Conservation (phyloP, 2,888 invertebrate genomes). For the Miltochrista miniata region DNA sequence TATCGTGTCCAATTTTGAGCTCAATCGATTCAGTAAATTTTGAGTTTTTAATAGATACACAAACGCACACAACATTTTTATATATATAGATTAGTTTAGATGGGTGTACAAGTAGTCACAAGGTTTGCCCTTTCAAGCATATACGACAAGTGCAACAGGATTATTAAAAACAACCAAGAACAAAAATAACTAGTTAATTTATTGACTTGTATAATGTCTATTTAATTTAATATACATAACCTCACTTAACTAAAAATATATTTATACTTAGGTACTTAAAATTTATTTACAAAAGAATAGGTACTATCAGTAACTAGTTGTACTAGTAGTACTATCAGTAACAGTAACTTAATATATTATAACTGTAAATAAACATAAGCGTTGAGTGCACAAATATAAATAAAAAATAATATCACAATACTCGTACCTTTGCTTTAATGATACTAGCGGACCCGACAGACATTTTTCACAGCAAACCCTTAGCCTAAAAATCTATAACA, state of each 20-base stretch:
- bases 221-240: not conserved
- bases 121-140: no score
- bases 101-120: no score
- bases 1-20: no score
- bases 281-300: conserved; percentile 3
- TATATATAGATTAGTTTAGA: no score
- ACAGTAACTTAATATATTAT: conserved; percentile 4
- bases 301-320: no score
- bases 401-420: conserved; percentile 3
- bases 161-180: not conserved
- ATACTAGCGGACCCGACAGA: not conserved
- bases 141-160: not conserved
- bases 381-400: not conserved
- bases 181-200: not conserved
- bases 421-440: not conserved
- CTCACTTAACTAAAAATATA: not conserved
- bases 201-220: not conserved
- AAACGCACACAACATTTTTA: no score
- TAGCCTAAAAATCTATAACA: no score
- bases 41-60: no score
- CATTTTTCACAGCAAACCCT: no score
- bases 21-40: no score
- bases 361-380: conserved; percentile 1
- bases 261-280: not conserved
- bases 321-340: not conserved